phyloP scores from a whole-genome alignment of 1,140 invertebrate genomes.

The Penaeus japonicus region DNA sequence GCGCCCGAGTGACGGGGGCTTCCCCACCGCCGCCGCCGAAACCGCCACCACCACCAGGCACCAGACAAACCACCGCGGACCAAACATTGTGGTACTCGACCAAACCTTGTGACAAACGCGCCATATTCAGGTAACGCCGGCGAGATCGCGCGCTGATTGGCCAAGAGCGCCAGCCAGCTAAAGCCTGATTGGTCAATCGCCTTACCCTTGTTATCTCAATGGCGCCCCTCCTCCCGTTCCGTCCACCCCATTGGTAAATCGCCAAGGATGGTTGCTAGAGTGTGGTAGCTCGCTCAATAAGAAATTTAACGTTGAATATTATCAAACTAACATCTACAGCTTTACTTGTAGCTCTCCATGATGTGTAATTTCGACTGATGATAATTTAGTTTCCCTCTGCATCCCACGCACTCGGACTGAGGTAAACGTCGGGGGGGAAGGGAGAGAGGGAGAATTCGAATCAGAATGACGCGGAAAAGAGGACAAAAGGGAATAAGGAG shows the following conservation, averaged over 20 bases:
- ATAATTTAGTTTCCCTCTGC: too few species aligned
- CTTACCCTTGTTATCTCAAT: slow-evolving; percentile 4
- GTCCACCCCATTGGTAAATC: background rate
- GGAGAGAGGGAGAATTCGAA: too few species aligned
- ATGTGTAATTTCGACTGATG: too few species aligned
- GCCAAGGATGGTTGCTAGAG: too few species aligned
- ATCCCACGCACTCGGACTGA: too few species aligned
- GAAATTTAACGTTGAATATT: too few species aligned
- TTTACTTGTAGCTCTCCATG: too few species aligned
- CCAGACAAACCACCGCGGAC: background rate
- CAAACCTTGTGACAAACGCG: background rate
- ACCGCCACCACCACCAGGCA: background rate
- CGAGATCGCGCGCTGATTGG: background rate
- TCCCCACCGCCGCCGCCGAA: slow-evolving; percentile 17
- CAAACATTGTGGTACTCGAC: slow-evolving; percentile 8
- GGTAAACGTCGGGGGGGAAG: too few species aligned
- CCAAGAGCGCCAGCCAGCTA: background rate
- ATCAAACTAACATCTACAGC: too few species aligned
- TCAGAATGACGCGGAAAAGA: too few species aligned
- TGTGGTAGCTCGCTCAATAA: too few species aligned
- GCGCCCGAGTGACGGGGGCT: slow-evolving; percentile 23
- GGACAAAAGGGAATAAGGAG: too few species aligned
- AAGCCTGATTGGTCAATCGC: slow-evolving; percentile 23
- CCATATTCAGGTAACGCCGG: background rate
- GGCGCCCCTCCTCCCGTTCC: background rate